Conservation (phyloP, 2,888 invertebrate genomes). For the Hirtodrosophila alboralis region DNA sequence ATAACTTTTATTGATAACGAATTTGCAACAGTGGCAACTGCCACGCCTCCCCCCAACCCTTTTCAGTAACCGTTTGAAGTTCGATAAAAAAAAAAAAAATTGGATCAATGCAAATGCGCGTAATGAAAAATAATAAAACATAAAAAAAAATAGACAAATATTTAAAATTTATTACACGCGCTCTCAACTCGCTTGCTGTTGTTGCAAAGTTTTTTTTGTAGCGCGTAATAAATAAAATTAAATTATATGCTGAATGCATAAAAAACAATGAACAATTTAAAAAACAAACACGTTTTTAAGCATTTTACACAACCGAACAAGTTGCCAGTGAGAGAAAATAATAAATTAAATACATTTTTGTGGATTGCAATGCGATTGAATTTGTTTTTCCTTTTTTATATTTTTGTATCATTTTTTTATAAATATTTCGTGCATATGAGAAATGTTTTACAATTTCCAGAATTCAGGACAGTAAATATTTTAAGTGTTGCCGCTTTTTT, state of each 20-base stretch:
- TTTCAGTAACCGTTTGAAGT: not conserved
- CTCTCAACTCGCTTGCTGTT: conserved; percentile 24
- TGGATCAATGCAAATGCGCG: conserved; percentile 58
- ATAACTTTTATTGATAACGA: conserved; percentile 73
- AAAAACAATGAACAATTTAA: conserved; percentile 69
- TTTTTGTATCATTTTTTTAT: conserved; percentile 17
- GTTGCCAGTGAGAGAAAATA: conserved; percentile 33
- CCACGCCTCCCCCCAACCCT: conserved; percentile 1
- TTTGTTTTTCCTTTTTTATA: conserved; percentile 22
- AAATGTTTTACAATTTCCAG: conserved; percentile 74
- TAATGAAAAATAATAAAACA: conserved; percentile 27
- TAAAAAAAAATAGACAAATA: conserved; percentile 44
- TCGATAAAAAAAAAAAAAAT: conserved; percentile 7
- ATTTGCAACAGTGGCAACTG: conserved; percentile 51
- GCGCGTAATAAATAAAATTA: conserved; percentile 72
- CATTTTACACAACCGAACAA: conserved; percentile 47
- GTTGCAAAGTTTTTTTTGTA: conserved; percentile 21
- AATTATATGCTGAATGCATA: conserved; percentile 63
- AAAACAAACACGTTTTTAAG: conserved; percentile 71
- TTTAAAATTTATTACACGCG: conserved; percentile 64
- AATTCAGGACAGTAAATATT: conserved; percentile 68
- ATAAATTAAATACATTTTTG: conserved; percentile 55
- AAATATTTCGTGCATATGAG: conserved; percentile 37
- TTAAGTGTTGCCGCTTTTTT: conserved; percentile 57
- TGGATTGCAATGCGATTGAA: conserved; percentile 63